phyloP scores from a whole-genome alignment of 2,888 invertebrate genomes.

The Synergus laeviventris region DNA sequence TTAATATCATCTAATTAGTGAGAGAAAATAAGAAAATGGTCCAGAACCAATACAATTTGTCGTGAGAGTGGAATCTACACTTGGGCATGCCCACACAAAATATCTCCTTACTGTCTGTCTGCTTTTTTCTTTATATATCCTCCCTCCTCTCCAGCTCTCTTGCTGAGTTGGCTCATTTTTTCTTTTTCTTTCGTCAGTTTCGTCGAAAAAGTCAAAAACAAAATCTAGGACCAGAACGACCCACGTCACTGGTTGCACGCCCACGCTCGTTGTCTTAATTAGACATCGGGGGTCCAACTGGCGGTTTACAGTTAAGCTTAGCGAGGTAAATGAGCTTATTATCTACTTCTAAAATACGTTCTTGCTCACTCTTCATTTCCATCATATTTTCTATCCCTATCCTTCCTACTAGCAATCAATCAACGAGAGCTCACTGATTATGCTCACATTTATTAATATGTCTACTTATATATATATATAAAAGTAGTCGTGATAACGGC shows the following conservation, averaged over 20 bases:
- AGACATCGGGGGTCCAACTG: conserved; percentile 26
- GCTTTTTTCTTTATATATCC: conserved; percentile 32
- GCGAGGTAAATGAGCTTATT: conserved; percentile 30
- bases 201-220: conserved; percentile 44
- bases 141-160: conserved; percentile 19
- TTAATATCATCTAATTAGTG: neutral
- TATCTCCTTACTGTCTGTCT: conserved; percentile 23
- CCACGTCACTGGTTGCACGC: conserved; percentile 57
- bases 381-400: conserved; percentile 37
- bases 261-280: conserved; percentile 62
- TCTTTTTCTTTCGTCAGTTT: conserved; percentile 25
- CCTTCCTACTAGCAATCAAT: neutral
- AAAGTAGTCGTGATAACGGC: neutral
- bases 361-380: conserved; percentile 37
- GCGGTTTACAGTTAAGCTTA: conserved; percentile 26
- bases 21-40: neutral
- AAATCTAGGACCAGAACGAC: conserved; percentile 40
- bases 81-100: conserved; percentile 25
- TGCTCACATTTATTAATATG: neutral
- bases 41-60: conserved; percentile 14
- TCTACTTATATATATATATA: neutral
- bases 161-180: conserved; percentile 45
- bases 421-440: neutral
- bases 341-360: conserved; percentile 22
- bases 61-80: conserved; percentile 6